Evolutionary conservation across 2,888 invertebrate species (phyloP), one percentile per base, ranked within the genome.

Genomic region (Adelphocoris suturalis): DNA sequence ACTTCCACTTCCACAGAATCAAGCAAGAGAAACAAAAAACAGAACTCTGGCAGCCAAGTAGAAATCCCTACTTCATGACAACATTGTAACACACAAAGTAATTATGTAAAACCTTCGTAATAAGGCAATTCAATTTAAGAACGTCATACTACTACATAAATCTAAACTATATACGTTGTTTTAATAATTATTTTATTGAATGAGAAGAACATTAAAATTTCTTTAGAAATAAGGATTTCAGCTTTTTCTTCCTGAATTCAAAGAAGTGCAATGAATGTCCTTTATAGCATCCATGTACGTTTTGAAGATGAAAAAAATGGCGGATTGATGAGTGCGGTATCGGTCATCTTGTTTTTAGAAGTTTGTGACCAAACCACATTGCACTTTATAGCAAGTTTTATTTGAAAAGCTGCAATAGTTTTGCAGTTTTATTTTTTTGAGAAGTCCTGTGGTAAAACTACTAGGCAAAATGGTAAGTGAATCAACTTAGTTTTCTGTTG

Each of bases 381-480:
- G 37, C 7, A 7, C 37, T 37, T 37, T 37, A 37, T 37, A 37
- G 37, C 7, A 37, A 37, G 2, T 37, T 23, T 23, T 23, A 68
- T n/a, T 19, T 27, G 5, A 19, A n/a, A 12, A 23, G 23, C 68
- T 68, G 27, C 68, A 68, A 68, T 37, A 11, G 19, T 27, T 9
- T 68, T 23, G 68, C 23, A 68, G 68, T 23, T 68, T 14, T 68
- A 68, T 68, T 68, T 68, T 68, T 68, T 61, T 16, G 23, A 68
- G 68, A 68, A 68, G 68, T 68, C 68, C 68, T 68, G 68, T 68
- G 68, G 68, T 68, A n/a, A 12, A 23, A 68, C 68, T 68, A 68
- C 68, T 68, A 68, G 68, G 68, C 68, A 68, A 23, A 68, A 68
- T 68, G 68, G 68, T 68, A 23, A 68, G 68, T 68, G 61, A 61